Evolutionary conservation across 2,888 invertebrate species (phyloP).

Genomic region (Tiphia femorata): DNA sequence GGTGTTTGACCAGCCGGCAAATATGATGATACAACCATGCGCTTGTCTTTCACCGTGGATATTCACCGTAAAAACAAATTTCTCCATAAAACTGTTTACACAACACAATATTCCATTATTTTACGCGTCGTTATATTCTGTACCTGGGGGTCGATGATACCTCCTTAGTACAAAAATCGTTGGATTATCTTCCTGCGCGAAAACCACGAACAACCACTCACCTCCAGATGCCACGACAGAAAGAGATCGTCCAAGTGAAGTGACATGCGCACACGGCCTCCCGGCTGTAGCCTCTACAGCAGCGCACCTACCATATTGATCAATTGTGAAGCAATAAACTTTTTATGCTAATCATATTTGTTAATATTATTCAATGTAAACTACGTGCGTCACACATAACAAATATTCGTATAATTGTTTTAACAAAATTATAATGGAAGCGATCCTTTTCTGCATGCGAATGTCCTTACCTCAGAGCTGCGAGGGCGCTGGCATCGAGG

Average conservation of each 20-base stretch:
- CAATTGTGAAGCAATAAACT: constrained; percentile 22
- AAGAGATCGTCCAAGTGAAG: constrained; percentile 64
- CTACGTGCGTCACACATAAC: no score
- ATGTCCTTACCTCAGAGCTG: no score
- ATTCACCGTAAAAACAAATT: constrained; percentile 9
- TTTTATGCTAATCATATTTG: no score
- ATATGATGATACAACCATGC: no score
- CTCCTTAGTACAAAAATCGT: constrained; percentile 39
- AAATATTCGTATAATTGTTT: no score
- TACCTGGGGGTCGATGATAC: constrained; percentile 55
- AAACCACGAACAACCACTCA: constrained; percentile 63
- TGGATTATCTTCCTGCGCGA: constrained; percentile 52
- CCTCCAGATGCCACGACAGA: constrained; percentile 68
- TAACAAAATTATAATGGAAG: no score
- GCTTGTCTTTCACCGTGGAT: constrained; percentile 18
- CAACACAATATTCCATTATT: constrained; percentile 46
- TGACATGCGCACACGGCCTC: constrained; percentile 65
- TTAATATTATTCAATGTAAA: no score
- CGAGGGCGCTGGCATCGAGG: constrained; percentile 53
- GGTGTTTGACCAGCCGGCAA: no score
- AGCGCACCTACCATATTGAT: constrained; percentile 50
- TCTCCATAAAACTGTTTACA: constrained; percentile 52
- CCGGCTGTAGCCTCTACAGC: constrained; percentile 48
- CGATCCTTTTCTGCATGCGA: no score
- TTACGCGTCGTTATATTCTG: constrained; percentile 47